Base-by-base conservation (phyloP, 2,113 vertebrate species). In the Catharus minimus region DNA sequence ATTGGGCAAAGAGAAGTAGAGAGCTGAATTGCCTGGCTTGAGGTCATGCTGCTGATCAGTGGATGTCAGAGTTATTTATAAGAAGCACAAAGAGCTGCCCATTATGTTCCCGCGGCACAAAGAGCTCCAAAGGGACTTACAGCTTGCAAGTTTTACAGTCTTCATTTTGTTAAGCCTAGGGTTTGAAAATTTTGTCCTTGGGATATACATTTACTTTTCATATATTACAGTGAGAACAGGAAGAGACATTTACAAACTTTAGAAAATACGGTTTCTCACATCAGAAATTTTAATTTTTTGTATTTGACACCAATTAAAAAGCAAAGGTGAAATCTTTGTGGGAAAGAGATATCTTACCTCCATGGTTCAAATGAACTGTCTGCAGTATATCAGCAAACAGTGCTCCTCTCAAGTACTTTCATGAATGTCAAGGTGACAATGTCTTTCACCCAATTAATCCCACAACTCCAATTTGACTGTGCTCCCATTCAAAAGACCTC, bases 371-470 rank as follows among this genome's bases (percentile, higher is more conserved):
- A 92, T 82, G 80, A 90, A 88, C 80, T 88, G 62, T 90, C 80
- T 0, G 1, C 88, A 84, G 23, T 91, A 84, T 79, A 92, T 95
- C 95, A 92, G 74, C 78, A 82, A 93, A 72, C 68, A 74, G 30
- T 61, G 44, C 39, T 66, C 85, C 93, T 96, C 83, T 60, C 75
- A 82, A 55, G n/a, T 77, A 57, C 86, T 95, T 88, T 50, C 71
- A 72, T 86, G 87, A 93, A 96, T 95, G 80, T 96, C 90, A 95
- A 93, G 88, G 80, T 95, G 79, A 64, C 58, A 69, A 24, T 89
- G 62, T 62, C 90, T 95, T 95, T 95, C 79, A 92, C 68, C 78
- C 74, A 92, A 92, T 96, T 97, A 95, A 92, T 93, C 94, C 94
- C 88, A 73, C 66, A 91, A 69, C 73, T 93, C 74, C 79, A 64